Percentiles rank a stretch among this genome's conserved stretches.
Conservation (phyloP, 2,888 invertebrate species). For the Masnerella sp. region DNA sequence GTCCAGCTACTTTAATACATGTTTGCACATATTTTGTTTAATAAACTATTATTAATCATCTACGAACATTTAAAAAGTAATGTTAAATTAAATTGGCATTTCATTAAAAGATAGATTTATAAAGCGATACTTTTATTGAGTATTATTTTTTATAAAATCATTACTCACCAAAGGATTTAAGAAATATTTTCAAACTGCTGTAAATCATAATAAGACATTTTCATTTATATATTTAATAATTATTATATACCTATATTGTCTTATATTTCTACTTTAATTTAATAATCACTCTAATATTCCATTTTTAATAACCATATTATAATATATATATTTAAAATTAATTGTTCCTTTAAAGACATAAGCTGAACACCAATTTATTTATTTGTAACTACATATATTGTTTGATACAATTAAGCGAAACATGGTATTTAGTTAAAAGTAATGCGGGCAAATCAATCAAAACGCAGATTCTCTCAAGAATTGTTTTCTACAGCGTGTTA, state of each 20-base stretch:
- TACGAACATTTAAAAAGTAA: too few species aligned
- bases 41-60: background rate
- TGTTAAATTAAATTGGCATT: too few species aligned
- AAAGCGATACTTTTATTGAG: too few species aligned
- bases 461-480: background rate
- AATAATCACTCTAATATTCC: background rate
- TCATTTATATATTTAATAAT: background rate
- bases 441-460: constrained; percentile 20
- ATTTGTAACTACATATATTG: constrained; percentile 3
- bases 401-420: constrained; percentile 5
- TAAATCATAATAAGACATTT: too few species aligned
- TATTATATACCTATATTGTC: background rate
- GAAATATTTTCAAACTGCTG: too few species aligned
- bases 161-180: too few species aligned
- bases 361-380: constrained; percentile 5
- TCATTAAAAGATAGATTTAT: too few species aligned
- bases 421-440: constrained; percentile 12
- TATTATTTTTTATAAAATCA: too few species aligned
- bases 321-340: constrained; percentile 25
- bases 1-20: constrained; percentile 46
- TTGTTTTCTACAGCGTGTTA: too few species aligned
- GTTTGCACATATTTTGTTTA: constrained; percentile 20
- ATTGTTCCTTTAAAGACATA: constrained; percentile 20
- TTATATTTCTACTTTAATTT: too few species aligned
- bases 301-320: background rate